Conservation (phyloP, 2,888 invertebrate genomes). For the Teleiodes luculella region DNA sequence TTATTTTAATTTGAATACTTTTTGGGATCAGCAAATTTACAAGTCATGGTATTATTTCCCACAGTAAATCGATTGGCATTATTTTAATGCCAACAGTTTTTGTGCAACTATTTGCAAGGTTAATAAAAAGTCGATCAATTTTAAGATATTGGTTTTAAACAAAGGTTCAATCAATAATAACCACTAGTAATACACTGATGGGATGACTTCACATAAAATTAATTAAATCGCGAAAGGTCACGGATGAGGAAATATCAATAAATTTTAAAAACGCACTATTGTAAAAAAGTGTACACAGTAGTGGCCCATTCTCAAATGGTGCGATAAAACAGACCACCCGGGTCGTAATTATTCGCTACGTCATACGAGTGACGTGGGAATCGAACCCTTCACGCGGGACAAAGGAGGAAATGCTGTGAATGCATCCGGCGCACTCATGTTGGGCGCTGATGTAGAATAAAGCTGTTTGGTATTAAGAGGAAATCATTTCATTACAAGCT, state of each 20-base stretch:
- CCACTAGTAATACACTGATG: not conserved
- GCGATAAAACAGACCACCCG: slow-evolving; percentile 49
- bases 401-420: not conserved
- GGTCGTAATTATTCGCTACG: slow-evolving; percentile 51
- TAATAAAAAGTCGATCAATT: not conserved
- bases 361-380: slow-evolving; percentile 46
- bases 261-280: not conserved
- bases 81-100: too few species aligned
- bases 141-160: not conserved
- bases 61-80: not conserved
- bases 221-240: slow-evolving; percentile 10
- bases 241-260: not conserved
- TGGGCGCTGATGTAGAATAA: not conserved
- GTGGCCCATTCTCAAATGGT: slow-evolving; percentile 18
- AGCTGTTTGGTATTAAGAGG: not conserved
- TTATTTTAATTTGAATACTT: not conserved
- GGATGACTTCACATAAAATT: not conserved
- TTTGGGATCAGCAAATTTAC: not conserved
- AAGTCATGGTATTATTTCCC: not conserved
- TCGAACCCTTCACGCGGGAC: slow-evolving; percentile 7
- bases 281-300: slow-evolving; percentile 1
- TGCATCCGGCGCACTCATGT: slow-evolving; percentile 5
- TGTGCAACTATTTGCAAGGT: not conserved
- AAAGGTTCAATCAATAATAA: not conserved
- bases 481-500: too few species aligned